phyloP scores from a whole-genome alignment of 2,113 vertebrate species.

The Hylia prasina region DNA sequence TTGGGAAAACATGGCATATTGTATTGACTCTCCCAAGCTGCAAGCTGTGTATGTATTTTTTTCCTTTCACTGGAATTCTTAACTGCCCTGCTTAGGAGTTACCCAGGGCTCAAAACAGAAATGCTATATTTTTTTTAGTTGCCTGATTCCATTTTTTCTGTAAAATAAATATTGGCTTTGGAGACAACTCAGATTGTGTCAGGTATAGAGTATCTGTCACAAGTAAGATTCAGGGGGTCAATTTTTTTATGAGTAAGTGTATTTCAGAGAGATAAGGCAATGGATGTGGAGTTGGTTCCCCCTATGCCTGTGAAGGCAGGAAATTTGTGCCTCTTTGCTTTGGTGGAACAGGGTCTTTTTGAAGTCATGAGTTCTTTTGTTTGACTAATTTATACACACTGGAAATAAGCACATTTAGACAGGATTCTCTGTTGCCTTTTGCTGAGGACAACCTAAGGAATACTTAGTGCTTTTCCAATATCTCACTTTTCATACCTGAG shows the following conservation, averaged over 20 bases:
- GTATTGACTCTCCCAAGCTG: background rate
- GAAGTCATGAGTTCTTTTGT: background rate
- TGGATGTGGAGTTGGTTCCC: background rate
- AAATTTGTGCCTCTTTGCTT: background rate
- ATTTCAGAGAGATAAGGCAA: background rate
- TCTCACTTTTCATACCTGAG: background rate
- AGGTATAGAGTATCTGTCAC: background rate
- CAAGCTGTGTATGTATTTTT: background rate
- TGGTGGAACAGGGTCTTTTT: background rate
- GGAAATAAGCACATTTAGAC: background rate
- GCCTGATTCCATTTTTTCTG: background rate
- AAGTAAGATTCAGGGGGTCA: background rate
- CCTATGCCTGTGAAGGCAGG: background rate
- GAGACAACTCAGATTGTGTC: background rate
- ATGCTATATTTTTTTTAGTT: background rate
- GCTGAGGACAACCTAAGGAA: background rate
- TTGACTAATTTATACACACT: background rate
- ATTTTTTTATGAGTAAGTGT: background rate
- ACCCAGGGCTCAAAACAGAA: background rate
- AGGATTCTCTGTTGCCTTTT: background rate
- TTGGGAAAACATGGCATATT: background rate
- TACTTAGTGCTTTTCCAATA: background rate
- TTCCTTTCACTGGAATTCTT: background rate
- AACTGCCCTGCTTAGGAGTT: background rate
- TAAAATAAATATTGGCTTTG: background rate